These are phyloP conservation scores for Spilosoma lubricipeda DNA, from an alignment of 2,888 invertebrate species.

Conservation along the genomic window DNA sequence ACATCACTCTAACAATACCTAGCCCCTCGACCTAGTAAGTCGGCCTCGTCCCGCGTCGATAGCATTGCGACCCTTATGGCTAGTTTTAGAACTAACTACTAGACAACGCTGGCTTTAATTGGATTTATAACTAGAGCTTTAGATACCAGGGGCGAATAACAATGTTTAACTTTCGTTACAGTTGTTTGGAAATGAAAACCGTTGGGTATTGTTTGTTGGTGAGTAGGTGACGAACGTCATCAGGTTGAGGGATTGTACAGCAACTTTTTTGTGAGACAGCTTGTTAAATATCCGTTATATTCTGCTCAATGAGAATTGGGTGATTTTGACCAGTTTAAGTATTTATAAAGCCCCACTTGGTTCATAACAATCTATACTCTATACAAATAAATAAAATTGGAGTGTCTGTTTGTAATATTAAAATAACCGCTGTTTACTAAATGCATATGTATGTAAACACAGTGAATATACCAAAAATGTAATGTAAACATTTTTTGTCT, in stretches of 20 bases:
- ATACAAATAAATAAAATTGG: too few relatives aligned
- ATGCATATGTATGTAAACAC: too few relatives aligned
- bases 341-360: background rate
- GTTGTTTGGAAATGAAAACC: background rate
- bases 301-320: background rate
- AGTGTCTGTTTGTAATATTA: too few relatives aligned
- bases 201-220: background rate
- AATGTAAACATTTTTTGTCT: too few relatives aligned
- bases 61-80: constrained; percentile 12
- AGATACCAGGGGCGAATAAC: constrained; percentile 7
- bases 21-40: constrained; percentile 44
- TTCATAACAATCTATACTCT: background rate
- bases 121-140: constrained; percentile 23
- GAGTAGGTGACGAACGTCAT: background rate
- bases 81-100: constrained; percentile 29
- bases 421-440: too few relatives aligned
- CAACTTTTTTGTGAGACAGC: background rate
- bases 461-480: too few relatives aligned
- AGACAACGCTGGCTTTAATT: constrained; percentile 29
- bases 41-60: constrained; percentile 34
- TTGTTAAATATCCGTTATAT: too few relatives aligned
- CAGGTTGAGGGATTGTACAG: background rate
- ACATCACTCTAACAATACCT: constrained; percentile 1
- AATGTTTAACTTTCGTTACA: constrained; percentile 1
- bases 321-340: background rate